These are phyloP conservation scores for Stomorhina lunata DNA, from an alignment of 2,888 invertebrate genomes.

Conservation along the genomic window DNA sequence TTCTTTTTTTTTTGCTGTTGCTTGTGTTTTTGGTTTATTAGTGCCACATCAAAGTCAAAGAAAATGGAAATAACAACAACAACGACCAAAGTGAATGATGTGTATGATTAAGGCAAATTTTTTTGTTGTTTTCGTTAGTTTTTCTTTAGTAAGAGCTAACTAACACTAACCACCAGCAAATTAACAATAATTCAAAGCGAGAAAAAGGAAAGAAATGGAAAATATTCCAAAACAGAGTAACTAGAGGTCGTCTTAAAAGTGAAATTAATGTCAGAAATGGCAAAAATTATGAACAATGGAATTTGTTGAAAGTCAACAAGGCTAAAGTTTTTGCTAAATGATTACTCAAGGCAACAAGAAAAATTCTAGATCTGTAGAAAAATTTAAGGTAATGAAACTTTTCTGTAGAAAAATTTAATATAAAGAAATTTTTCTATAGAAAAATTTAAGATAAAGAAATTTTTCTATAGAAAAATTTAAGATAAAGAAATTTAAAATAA, in stretches of 20 bases:
- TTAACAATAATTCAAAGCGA: background rate
- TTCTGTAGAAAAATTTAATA: too few relatives aligned
- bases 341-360: too few relatives aligned
- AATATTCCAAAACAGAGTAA: background rate
- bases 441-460: too few relatives aligned
- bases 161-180: background rate
- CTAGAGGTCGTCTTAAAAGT: background rate
- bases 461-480: too few relatives aligned
- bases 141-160: background rate
- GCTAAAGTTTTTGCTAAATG: background rate
- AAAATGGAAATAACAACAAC: background rate
- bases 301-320: too few relatives aligned
- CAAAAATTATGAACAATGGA: conserved; percentile 15
- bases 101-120: conserved; percentile 8
- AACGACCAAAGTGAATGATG: background rate
- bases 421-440: too few relatives aligned
- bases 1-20: background rate
- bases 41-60: background rate
- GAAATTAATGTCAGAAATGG: conserved; percentile 33
- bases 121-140: background rate
- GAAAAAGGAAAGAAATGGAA: background rate
- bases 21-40: background rate
- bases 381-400: too few relatives aligned
- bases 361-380: too few relatives aligned
- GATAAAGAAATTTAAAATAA: too few relatives aligned